A percentile compares a stretch with the other conserved stretches of the same genome.
Evolutionary conservation across 1,140 invertebrate species (phyloP).

Genomic region (Arctopsyche grandis): DNA sequence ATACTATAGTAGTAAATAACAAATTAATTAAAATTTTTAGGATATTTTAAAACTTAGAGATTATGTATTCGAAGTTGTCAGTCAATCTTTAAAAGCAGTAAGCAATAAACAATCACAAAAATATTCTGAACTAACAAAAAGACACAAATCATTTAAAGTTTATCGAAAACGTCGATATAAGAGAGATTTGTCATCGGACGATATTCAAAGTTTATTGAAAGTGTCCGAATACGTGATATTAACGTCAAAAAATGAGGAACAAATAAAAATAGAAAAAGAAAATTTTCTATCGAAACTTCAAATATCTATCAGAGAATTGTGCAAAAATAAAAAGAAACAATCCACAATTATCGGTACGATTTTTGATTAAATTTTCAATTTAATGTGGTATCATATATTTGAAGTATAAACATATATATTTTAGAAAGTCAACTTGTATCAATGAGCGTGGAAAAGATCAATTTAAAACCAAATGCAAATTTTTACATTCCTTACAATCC

Average conservation of each 20-base stretch:
- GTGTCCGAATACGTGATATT: constrained; percentile 51
- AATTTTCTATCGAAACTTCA: constrained; percentile 47
- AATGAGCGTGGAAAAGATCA: constrained; percentile 43
- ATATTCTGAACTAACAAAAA: not conserved
- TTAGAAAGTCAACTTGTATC: constrained; percentile 46
- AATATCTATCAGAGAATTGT: constrained; percentile 44
- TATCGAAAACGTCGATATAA: constrained; percentile 33
- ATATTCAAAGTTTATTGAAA: constrained; percentile 46
- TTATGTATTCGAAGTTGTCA: constrained; percentile 45
- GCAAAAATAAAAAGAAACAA: constrained; percentile 34
- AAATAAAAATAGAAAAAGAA: constrained; percentile 45
- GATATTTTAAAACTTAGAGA: constrained; percentile 50
- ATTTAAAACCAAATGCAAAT: constrained; percentile 31
- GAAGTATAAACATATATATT: constrained; percentile 21
- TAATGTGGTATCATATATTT: no score
- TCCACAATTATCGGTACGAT: constrained; percentile 14
- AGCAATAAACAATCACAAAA: not conserved
- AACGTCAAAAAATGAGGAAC: constrained; percentile 42
- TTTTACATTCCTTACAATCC: constrained; percentile 45
- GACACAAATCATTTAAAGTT: not conserved
- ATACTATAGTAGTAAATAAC: not conserved
- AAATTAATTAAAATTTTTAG: constrained; percentile 28
- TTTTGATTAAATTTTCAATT: no score
- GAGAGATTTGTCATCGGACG: constrained; percentile 42
- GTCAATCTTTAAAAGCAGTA: constrained; percentile 22